phyloP scores from a whole-genome alignment of 2,797 vertebrate genomes.

The Platyrinchus mystaceus region DNA sequence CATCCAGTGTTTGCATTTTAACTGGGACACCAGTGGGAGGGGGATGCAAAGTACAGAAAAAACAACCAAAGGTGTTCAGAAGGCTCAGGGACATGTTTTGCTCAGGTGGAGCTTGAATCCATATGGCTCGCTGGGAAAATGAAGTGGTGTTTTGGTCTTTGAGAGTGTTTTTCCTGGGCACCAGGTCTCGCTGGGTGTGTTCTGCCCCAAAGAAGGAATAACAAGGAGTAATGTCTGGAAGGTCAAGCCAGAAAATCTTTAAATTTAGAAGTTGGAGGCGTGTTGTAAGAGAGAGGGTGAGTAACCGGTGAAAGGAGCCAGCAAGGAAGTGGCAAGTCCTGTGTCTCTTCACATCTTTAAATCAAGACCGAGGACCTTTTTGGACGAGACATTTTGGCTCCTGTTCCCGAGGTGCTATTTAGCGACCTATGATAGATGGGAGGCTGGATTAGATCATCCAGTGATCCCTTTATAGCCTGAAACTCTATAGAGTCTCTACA shows the following conservation, averaged over 20 bases:
- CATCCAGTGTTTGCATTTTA: not conserved
- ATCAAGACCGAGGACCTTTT: not conserved
- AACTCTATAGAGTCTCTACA: not conserved
- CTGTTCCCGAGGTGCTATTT: not conserved
- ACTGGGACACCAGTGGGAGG: not conserved
- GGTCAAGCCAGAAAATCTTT: constrained; percentile 33
- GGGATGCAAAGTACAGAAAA: not conserved
- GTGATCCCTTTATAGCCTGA: not conserved
- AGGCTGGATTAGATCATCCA: not conserved
- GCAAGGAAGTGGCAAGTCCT: constrained; percentile 10
- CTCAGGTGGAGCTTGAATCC: not conserved
- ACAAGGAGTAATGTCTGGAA: constrained; percentile 50
- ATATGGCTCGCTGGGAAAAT: not conserved
- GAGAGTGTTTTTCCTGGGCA: constrained; percentile 24
- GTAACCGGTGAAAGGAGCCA: not conserved
- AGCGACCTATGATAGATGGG: not conserved
- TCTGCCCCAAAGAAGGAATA: constrained; percentile 21
- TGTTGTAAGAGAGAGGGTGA: constrained; percentile 32
- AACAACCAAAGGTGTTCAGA: not conserved
- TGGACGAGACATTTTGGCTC: not conserved
- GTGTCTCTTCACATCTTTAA: not conserved
- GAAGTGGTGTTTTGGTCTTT: not conserved
- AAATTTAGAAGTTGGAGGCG: constrained; percentile 32
- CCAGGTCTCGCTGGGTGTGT: not conserved
- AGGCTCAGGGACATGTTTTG: not conserved